Conservation (phyloP, 2,888 invertebrate species). For the Drosophila colorata region DNA sequence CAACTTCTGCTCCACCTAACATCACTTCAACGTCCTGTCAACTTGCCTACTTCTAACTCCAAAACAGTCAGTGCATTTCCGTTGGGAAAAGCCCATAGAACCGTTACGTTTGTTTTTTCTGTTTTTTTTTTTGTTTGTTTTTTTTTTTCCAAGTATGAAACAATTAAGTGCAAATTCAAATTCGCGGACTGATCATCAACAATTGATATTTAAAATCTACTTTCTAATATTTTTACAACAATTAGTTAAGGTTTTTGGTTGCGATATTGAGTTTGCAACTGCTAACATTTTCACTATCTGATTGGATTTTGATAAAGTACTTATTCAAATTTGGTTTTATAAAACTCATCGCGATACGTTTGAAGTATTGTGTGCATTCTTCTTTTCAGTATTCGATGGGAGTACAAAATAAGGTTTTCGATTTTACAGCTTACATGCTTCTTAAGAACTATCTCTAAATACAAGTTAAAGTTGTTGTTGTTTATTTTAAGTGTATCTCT, state of each 20-base stretch:
- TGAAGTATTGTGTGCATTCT: conserved; percentile 25
- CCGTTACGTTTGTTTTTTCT: conserved; percentile 36
- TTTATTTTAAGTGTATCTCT: conserved; percentile 25
- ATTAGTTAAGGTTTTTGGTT: conserved; percentile 71
- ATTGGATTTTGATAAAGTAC: conserved; percentile 56
- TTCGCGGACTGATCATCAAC: conserved; percentile 73
- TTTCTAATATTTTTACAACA: conserved; percentile 70
- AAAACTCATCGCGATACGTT: conserved; percentile 64
- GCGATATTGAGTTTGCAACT: conserved; percentile 60
- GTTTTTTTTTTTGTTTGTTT: conserved; percentile 19
- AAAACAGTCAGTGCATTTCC: conserved; percentile 62
- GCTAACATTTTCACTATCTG: conserved; percentile 74
- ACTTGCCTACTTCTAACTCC: conserved; percentile 58
- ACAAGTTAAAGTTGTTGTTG: conserved; percentile 40
- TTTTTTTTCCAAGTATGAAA: conserved; percentile 36
- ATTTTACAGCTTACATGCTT: conserved; percentile 38
- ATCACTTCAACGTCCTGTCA: conserved; percentile 46
- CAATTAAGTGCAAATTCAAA: conserved; percentile 52
- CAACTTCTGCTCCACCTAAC: conserved; percentile 51
- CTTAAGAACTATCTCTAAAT: conserved; percentile 49
- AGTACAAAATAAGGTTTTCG: conserved; percentile 62
- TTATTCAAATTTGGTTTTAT: conserved; percentile 46
- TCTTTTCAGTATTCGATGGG: conserved; percentile 68
- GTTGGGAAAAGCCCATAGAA: conserved; percentile 36
- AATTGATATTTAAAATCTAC: conserved; percentile 71